Evolutionary conservation across 2,888 invertebrate species (phyloP).

Genomic region (Lagria hirta): DNA sequence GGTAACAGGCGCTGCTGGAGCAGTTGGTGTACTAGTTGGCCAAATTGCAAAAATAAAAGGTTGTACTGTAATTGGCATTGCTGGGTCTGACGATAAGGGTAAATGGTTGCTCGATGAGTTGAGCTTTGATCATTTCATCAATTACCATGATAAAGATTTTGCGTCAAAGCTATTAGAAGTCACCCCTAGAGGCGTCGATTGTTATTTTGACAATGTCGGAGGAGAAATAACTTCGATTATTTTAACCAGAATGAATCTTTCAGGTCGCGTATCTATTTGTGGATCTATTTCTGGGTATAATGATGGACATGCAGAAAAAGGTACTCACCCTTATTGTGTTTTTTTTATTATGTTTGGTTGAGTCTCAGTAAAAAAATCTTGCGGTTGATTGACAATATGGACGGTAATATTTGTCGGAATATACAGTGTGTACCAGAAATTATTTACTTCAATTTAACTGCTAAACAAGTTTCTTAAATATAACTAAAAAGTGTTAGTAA

Average conservation of each 20-base stretch:
- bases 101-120: constrained; percentile 14
- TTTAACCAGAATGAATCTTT: constrained; percentile 8
- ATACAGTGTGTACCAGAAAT: too few relatives aligned
- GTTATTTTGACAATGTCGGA: constrained; percentile 78
- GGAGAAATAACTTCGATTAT: constrained; percentile 5
- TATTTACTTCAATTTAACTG: too few relatives aligned
- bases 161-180: constrained; percentile 58
- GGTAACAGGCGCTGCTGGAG: constrained; percentile 73
- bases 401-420: too few relatives aligned
- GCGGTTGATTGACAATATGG: too few relatives aligned
- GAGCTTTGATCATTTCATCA: constrained; percentile 41
- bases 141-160: constrained; percentile 67
- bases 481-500: too few relatives aligned
- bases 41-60: constrained; percentile 74
- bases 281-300: constrained; percentile 72
- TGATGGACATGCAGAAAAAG: constrained; percentile 43
- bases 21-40: constrained; percentile 74
- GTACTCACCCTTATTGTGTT: constrained; percentile 22
- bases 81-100: constrained; percentile 71
- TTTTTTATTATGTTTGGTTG: too few relatives aligned
- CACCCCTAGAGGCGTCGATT: constrained; percentile 70
- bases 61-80: constrained; percentile 68
- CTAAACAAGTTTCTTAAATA: too few relatives aligned
- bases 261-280: constrained; percentile 48
- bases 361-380: too few relatives aligned